Base-by-base conservation (phyloP, 2,797 vertebrate species). In the Sebastolobus alascanus region DNA sequence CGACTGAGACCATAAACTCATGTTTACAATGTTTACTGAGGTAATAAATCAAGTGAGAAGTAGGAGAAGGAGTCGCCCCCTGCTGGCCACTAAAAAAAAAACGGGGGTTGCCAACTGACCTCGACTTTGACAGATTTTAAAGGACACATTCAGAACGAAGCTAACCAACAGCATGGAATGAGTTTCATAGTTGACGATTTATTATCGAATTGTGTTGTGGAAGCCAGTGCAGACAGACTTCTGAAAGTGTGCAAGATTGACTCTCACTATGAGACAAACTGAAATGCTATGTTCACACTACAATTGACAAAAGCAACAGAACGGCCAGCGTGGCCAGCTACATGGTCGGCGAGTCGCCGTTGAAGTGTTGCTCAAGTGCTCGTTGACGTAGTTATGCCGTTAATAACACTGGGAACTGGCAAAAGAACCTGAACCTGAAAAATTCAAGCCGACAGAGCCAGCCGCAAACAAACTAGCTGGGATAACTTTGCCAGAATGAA, bases 391-490 rank as follows among this genome's bases (percentile, higher is more conserved):
- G 43, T 18, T 18, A 18, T 46, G 43, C 43, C 43, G 14, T 46
- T 46, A 46, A 46, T 8, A 46, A 14, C 43, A 18, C 2, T 46
- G 43, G 43, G 16, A 46, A 46, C 43, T 46, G 43, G 43, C 43
- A 46, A 43, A 43, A 43, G 40, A 43, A 43, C 40, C 40, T 43
- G 40, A 43, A 16, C 7, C 33, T 66, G n/a, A 75, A 27, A 71
- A 33, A 77, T 43, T 43, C 25, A 82, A 75, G 52, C n/a, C 55
- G 64, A 73, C 68, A 68, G 18, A 59, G 35, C 9, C 54, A 33
- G 55, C 37, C 25, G 72, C 31, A 65, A 31, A 52, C 5, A 68
- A 46, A 50, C 64, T 22, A 56, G 27, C 65, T 37, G n/a, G 25
- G 14, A n/a, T 29, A 73, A 52, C 18, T 40, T 8, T 3, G 29